phyloP scores from a whole-genome alignment of 2,797 vertebrate species.

The Diceros bicornis region DNA sequence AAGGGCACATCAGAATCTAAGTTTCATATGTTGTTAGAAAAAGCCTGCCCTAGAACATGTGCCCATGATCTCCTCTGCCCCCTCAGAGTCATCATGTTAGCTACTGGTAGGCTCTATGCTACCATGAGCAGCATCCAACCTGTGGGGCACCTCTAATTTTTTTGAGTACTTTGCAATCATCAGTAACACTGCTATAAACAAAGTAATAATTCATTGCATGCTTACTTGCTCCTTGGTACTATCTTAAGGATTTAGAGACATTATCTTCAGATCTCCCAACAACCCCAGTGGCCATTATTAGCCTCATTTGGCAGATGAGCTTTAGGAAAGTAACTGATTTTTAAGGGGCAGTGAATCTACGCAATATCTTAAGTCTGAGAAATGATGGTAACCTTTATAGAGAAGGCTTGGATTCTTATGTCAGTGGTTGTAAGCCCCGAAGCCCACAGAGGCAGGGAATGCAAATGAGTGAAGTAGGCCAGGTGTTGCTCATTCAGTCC shows the following conservation, averaged over 20 bases:
- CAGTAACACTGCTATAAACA: background rate
- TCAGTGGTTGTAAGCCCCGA: background rate
- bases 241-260: background rate
- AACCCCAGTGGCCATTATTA: background rate
- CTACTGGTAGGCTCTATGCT: background rate
- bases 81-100: background rate
- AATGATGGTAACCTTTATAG: background rate
- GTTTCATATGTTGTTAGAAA: background rate
- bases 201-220: background rate
- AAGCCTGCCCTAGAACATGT: background rate
- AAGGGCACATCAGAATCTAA: background rate
- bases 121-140: background rate
- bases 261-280: background rate
- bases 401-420: background rate
- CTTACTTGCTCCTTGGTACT: background rate
- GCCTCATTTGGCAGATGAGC: background rate
- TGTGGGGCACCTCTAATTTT: background rate
- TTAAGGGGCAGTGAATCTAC: background rate
- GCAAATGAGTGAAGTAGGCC: background rate
- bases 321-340: constrained; percentile 11
- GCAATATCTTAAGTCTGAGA: background rate
- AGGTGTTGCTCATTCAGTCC: background rate
- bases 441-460: background rate
- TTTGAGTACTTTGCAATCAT: background rate
- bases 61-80: too few relatives aligned